phyloP scores from a whole-genome alignment of 2,888 invertebrate species.

The Herminia tarsipennalis region DNA sequence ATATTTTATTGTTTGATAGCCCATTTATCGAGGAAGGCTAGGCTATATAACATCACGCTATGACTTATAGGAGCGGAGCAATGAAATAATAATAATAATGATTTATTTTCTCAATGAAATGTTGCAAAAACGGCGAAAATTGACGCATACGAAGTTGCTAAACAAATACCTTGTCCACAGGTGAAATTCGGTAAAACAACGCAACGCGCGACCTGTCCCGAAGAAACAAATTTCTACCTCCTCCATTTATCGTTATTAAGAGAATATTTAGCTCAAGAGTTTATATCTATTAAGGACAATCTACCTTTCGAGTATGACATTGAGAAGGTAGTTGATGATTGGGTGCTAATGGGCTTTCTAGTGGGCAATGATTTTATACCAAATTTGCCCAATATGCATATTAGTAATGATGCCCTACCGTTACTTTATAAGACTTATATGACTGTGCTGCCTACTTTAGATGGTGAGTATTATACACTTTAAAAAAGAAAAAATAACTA shows the following conservation, averaged over 20 bases:
- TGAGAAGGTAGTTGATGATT: slow-evolving; percentile 98
- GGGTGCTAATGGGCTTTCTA: slow-evolving; percentile 98
- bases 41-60: no score
- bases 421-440: slow-evolving; percentile 95
- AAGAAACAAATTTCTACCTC: slow-evolving; percentile 96
- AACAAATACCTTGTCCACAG: slow-evolving; percentile 59
- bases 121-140: no score
- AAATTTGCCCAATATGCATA: slow-evolving; percentile 97
- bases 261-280: slow-evolving; percentile 97
- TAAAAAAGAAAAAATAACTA: no score
- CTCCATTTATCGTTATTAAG: slow-evolving; percentile 96
- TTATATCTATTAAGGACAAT: slow-evolving; percentile 88
- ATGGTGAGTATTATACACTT: slow-evolving; percentile 85
- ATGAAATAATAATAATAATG: no score
- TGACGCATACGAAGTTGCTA: no score
- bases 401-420: slow-evolving; percentile 95
- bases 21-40: no score
- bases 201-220: slow-evolving; percentile 89
- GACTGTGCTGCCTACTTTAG: slow-evolving; percentile 92
- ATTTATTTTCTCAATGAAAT: no score
- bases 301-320: slow-evolving; percentile 92
- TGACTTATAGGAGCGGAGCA: no score
- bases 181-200: slow-evolving; percentile 91
- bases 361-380: slow-evolving; percentile 99
- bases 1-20: no score